Evolutionary conservation across 1,140 invertebrate genomes (phyloP).

Genomic region (Hypothenemus hampei): DNA sequence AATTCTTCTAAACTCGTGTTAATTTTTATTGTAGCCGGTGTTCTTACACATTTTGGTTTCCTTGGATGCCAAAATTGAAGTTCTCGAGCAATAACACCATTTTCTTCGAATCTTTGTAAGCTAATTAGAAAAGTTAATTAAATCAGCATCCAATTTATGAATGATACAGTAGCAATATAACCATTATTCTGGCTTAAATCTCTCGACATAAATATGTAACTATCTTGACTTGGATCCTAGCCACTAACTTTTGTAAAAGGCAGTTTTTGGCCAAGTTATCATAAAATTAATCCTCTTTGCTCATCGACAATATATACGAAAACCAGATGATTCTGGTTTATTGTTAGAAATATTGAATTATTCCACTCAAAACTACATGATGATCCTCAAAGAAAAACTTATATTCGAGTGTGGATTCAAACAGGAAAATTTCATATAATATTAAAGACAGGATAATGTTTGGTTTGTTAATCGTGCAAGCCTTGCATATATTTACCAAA

Average conservation of each 20-base stretch:
- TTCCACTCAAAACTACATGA: background rate
- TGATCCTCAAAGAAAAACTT: background rate
- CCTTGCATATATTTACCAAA: conserved; percentile 29
- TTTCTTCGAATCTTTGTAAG: conserved; percentile 28
- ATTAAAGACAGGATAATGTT: background rate
- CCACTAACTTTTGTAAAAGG: no score
- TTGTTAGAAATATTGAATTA: background rate
- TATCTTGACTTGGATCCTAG: background rate
- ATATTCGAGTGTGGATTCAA: background rate
- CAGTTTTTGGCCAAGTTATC: no score
- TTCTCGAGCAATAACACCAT: conserved; percentile 29
- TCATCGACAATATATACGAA: background rate
- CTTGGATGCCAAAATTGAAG: conserved; percentile 28
- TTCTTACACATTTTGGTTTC: conserved; percentile 31
- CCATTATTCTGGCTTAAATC: background rate
- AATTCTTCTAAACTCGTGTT: conserved; percentile 31
- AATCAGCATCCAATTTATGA: background rate
- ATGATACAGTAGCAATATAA: background rate
- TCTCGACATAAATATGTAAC: background rate
- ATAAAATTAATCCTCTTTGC: background rate
- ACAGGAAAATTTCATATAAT: background rate
- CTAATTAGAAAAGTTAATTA: conserved; percentile 15
- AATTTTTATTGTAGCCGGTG: conserved; percentile 13
- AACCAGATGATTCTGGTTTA: background rate
- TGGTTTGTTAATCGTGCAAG: background rate